Base-by-base conservation (phyloP, 2,113 vertebrate species). In the Melierax canorus region DNA sequence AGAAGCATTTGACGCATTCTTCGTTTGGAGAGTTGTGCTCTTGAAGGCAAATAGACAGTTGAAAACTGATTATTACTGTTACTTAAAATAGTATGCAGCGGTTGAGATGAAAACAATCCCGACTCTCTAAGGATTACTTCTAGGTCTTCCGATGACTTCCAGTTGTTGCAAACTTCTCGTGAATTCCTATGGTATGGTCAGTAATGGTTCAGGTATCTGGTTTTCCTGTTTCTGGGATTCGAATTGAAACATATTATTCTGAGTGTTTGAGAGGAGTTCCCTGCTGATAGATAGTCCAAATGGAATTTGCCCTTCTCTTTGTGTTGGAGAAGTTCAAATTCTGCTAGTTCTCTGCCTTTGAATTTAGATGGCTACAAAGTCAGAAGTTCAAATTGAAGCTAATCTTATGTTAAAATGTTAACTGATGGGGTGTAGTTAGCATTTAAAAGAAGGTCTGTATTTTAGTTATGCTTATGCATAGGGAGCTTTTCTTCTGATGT, bases 341-440 rank as follows among this genome's bases (percentile, higher is more conserved):
- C 71, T 94, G 21, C 71, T 94, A 26, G 12, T 64, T 95, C 38
- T 72, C 39, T 68, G 74, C 71, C 92, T 97, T 96, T 94, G 91
- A 96, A 94, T 85, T 95, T 86, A 71, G 45, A 43, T 89, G 88
- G 21, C 72, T 92, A 41, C 64, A 67, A 59, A 92, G 66, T 71
- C 60, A 77, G 59, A 80, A 62, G 62, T 88, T 95, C 62, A 83
- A 94, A 90, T 82, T 38, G 50, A 56, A 90, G 55, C 67, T 73
- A 19, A 73, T 58, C 26, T 77, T 93, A 10, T 0, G 10, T 75
- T 17, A 67, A 81, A 73, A 68, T 84, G 72, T 92, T 92, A 88
- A 81, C 73, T 79, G 29, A 43, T n/a, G 29, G 6, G 2, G 11
- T 45, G 43, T 46, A 91, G 2, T 89, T 81, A 79, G 77, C 77